These are phyloP conservation scores for Cotesia congregata DNA, from an alignment of 2,888 invertebrate genomes.

Conservation along the genomic window DNA sequence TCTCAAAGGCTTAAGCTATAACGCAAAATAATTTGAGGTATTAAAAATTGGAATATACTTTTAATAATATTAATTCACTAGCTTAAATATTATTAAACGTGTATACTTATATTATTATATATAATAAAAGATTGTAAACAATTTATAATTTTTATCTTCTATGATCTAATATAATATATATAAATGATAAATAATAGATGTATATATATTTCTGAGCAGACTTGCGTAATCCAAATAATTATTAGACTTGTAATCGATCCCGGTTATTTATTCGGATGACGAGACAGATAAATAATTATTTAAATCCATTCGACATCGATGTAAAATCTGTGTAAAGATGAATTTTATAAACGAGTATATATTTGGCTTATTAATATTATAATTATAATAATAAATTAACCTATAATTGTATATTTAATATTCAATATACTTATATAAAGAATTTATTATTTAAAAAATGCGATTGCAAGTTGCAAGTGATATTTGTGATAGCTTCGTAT, in stretches of 20 bases:
- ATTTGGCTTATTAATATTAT: not conserved
- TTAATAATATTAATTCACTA: not conserved
- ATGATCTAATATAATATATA: not conserved
- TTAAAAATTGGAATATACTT: conserved; percentile 16
- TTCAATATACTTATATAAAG: not conserved
- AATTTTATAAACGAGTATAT: not conserved
- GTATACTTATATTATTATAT: not conserved
- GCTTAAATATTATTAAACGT: not conserved
- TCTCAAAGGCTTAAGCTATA: not conserved
- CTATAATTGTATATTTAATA: not conserved
- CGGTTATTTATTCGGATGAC: not conserved
- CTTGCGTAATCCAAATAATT: not conserved
- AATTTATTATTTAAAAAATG: not conserved
- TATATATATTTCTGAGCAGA: not conserved
- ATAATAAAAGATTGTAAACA: not conserved
- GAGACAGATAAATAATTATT: not conserved
- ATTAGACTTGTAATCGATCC: no score
- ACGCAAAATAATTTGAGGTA: not conserved
- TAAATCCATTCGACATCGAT: not conserved
- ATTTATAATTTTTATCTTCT: not conserved
- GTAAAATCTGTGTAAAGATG: not conserved
- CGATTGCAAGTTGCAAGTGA: conserved; percentile 2
- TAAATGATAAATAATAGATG: not conserved
- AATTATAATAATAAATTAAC: no score
- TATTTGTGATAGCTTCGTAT: not conserved